Base-by-base conservation (phyloP, 2,113 vertebrate genomes). In the Phylloscopus whistleri region DNA sequence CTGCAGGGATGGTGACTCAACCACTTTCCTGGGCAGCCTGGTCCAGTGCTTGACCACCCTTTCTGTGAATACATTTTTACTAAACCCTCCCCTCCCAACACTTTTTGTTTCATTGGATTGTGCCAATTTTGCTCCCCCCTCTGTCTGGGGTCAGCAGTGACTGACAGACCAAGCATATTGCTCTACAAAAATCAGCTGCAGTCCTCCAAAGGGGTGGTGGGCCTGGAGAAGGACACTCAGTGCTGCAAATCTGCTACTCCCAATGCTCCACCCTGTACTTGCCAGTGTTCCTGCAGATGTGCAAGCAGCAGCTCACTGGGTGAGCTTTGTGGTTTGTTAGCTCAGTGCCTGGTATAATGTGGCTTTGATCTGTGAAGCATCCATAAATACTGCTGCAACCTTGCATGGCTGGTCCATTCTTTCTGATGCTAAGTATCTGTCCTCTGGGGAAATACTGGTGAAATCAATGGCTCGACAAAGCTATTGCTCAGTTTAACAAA, bases 161-260 rank as follows among this genome's bases (percentile, higher is more conserved):
- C 95, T 44, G 51, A 51, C 0, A 97, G 88, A 21, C 37, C 91
- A 33, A 93, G 82, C 2, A 97, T 95, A 5, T 88, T 97, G 64
- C 98, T 98, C 97, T 99, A 98, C 52, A 99, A 93, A 93, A 98
- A 99, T 67, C 99, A 98, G 37, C 99, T 98, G 83, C 99, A 97
- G 96, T 99, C 99, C 92, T 99, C 99, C 99, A 98, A 53, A 98
- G 1, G 98, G 99, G 52, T 98, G 96, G 44, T 99, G 98, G 96
- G 99, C 98, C 97, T 99, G 99, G 35, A 99, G 98, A 75, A 99
- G 97, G 10, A 98, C 98, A 0, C 98, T 98, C 85, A 99, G 97
- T 2, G 99, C 98, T 0, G 98, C 59, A 37, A 15, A 64, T 73
- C 77, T 67, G 44, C 84, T 64, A 16, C 17, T 60, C 26, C 35